Evolutionary conservation across 2,888 invertebrate species (phyloP).

Genomic region (Lamellibrachia columna): DNA sequence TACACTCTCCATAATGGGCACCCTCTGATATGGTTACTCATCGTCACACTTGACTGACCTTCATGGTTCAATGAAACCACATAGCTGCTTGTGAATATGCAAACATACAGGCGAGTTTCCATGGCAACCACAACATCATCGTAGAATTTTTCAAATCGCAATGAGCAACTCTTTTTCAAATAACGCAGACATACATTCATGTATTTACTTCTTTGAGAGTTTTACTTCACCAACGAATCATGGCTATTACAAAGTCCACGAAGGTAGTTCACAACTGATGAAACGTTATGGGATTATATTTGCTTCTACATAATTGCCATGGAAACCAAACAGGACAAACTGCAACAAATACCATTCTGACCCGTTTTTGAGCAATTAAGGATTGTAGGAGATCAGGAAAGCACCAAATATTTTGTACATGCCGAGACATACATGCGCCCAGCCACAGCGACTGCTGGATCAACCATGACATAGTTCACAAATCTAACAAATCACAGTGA

Average conservation of each 20-base stretch:
- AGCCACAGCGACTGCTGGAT: not conserved
- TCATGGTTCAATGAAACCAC: not conserved
- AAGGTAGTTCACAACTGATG: not conserved
- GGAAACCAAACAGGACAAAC: not conserved
- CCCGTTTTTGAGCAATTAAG: constrained; percentile 9
- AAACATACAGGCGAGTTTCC: not conserved
- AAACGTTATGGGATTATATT: not conserved
- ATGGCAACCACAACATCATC: not conserved
- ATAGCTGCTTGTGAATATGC: not conserved
- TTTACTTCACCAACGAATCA: not conserved
- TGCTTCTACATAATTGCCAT: not conserved
- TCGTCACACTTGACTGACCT: not conserved
- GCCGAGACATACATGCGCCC: not conserved
- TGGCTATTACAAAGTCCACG: not conserved
- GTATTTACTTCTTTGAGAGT: not conserved
- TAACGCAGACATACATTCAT: not conserved
- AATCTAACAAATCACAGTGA: not conserved
- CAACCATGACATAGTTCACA: not conserved
- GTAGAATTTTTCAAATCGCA: not conserved
- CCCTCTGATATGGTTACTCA: not conserved
- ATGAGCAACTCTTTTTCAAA: not conserved
- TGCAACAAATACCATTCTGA: not conserved
- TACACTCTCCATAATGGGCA: not conserved
- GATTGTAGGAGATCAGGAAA: not conserved
- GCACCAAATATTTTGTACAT: not conserved